These are phyloP conservation scores for Vanessa atalanta DNA, from an alignment of 1,140 invertebrate species.

Conservation along the genomic window DNA sequence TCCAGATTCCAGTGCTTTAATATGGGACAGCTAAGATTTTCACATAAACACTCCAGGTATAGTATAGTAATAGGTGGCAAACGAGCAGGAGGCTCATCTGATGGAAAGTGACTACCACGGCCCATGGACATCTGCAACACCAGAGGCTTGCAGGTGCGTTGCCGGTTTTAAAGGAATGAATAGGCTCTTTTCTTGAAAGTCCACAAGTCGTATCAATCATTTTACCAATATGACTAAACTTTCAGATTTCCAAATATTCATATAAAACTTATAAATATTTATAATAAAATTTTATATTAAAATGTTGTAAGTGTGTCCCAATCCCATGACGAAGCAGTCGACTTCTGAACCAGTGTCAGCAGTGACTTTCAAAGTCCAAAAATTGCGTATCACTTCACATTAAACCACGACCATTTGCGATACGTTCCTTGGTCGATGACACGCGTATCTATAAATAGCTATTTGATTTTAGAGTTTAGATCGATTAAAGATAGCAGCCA, in stretches of 20 bases:
- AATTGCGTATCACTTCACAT: slow-evolving; percentile 40
- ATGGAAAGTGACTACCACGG: too few species aligned
- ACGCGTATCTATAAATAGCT: neutral
- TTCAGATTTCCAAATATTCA: too few species aligned
- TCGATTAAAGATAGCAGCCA: neutral
- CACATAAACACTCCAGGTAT: too few species aligned
- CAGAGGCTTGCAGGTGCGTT: too few species aligned
- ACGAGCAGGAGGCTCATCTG: too few species aligned
- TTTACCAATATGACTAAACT: too few species aligned
- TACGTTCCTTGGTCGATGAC: neutral
- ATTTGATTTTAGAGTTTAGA: neutral
- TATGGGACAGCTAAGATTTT: too few species aligned
- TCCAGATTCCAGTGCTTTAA: too few species aligned
- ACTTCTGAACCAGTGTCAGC: slow-evolving; percentile 34
- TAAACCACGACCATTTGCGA: slow-evolving; percentile 23
- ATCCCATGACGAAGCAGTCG: slow-evolving; percentile 37
- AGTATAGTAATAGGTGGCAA: neutral
- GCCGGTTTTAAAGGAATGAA: too few species aligned
- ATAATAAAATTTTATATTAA: neutral
- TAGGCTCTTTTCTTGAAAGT: too few species aligned
- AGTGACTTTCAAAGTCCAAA: slow-evolving; percentile 38
- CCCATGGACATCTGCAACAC: too few species aligned
- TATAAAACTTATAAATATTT: neutral
- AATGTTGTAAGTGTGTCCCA: slow-evolving; percentile 16
- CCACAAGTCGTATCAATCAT: too few species aligned